phyloP scores from a whole-genome alignment of 1,140 invertebrate genomes.

The Phocides pigmalion region DNA sequence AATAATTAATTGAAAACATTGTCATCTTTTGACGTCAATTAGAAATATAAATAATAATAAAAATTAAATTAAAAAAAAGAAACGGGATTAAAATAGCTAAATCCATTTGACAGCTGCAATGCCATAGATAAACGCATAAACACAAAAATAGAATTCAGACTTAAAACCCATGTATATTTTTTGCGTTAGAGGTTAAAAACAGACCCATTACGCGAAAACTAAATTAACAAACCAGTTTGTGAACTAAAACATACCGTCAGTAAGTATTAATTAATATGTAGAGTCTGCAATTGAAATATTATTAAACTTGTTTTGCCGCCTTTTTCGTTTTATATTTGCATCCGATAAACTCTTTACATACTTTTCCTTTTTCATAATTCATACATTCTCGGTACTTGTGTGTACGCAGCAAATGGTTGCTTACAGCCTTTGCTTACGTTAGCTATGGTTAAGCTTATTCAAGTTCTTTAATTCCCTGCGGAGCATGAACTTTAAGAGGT shows the following conservation, averaged over 20 bases:
- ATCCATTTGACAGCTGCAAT: no score
- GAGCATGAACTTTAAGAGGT: conserved; percentile 20
- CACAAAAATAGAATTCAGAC: no score
- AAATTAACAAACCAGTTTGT: conserved; percentile 18
- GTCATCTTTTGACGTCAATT: no score
- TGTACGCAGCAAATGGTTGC: conserved; percentile 2
- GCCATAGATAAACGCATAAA: no score
- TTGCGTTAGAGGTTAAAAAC: not conserved
- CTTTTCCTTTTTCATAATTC: conserved; percentile 30
- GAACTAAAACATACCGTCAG: conserved; percentile 15
- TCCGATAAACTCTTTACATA: conserved; percentile 33
- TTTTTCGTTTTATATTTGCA: conserved; percentile 30
- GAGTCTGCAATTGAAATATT: conserved; percentile 32
- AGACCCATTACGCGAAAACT: conserved; percentile 8
- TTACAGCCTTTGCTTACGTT: conserved; percentile 32
- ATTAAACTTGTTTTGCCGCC: conserved; percentile 24
- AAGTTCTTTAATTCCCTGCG: conserved; percentile 30
- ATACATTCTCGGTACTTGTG: conserved; percentile 5
- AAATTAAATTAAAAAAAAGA: no score
- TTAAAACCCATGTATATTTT: no score
- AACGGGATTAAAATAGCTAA: no score
- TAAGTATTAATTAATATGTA: conserved; percentile 24
- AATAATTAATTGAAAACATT: no score
- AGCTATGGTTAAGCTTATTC: conserved; percentile 29
- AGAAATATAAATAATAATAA: no score